Percentiles rank a stretch among this genome's conserved stretches.
Evolutionary conservation across 2,113 vertebrate species (phyloP).

Genomic region (Candoia aspera): DNA sequence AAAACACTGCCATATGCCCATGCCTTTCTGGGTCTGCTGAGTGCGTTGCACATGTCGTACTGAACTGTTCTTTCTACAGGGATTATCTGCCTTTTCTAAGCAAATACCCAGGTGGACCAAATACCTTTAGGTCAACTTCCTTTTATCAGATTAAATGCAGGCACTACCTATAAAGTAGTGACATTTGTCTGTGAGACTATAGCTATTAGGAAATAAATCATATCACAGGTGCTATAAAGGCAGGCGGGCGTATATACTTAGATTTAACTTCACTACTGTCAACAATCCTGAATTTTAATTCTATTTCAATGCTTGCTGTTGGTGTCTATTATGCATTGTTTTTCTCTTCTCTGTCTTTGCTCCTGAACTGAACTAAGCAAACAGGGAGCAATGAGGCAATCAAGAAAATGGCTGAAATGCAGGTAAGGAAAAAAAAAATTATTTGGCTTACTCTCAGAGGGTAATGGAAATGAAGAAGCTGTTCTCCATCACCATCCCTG

Average conservation of each 20-base stretch:
- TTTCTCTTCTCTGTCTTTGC: background rate
- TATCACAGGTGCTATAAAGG: background rate
- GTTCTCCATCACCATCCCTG: background rate
- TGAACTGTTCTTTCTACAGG: background rate
- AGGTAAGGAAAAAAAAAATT: background rate
- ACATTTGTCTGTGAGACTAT: background rate
- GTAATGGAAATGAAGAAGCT: background rate
- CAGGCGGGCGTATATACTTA: background rate
- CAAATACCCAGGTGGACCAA: background rate
- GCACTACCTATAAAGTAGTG: background rate
- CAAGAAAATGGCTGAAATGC: background rate
- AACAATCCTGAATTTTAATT: background rate
- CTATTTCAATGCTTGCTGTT: background rate
- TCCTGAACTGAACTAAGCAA: background rate
- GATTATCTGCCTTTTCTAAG: background rate
- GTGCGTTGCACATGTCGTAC: background rate
- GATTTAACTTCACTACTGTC: background rate
- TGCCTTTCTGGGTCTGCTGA: background rate
- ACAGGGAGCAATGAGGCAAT: background rate
- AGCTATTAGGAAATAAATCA: background rate
- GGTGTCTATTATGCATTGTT: background rate
- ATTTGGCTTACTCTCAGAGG: background rate
- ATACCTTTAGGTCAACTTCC: background rate
- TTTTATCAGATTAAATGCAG: background rate
- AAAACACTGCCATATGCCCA: no score